Conservation (phyloP, 2,113 vertebrate species). For the mouse (Mus musculus) region GRCm39 chr10:39171501-39172000, state of each 20-base stretch:
- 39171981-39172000: background rate
- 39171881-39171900: background rate
- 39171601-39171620: conserved; percentile 20
- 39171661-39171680: background rate
- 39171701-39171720: background rate
- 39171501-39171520: background rate
- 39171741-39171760: background rate
- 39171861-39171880: background rate
- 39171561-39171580: background rate
- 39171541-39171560: background rate
- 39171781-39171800: background rate
- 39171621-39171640: background rate
- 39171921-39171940: background rate
- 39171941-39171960: background rate
- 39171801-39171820: background rate
- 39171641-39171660: conserved; percentile 44
- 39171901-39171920: background rate
- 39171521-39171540: background rate
- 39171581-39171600: background rate
- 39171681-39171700: background rate
- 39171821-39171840: background rate
- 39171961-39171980: background rate
- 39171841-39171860: background rate
- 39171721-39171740: background rate
- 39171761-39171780: background rate